phyloP scores from a whole-genome alignment of 2,113 vertebrate species.

The Cavia porcellus region DNA sequence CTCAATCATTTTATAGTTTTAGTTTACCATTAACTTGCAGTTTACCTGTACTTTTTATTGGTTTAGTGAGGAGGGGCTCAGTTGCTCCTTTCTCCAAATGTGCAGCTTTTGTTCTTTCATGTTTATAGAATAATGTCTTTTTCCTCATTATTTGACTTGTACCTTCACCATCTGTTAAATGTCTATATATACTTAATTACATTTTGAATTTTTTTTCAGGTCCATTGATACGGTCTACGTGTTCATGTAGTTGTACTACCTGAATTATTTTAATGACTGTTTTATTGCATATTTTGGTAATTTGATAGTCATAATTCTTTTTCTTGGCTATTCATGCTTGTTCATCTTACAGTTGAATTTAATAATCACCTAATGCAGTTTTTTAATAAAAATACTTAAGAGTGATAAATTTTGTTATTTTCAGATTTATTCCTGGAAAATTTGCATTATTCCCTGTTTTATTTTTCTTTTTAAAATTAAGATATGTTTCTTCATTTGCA shows the following conservation, averaged over 20 bases:
- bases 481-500: background rate
- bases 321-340: background rate
- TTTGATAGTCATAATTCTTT: background rate
- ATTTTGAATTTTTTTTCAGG: background rate
- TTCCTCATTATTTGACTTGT: background rate
- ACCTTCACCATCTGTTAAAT: background rate
- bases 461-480: conserved; percentile 10
- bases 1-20: background rate
- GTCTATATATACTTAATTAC: background rate
- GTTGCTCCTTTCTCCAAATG: background rate
- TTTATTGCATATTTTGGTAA: background rate
- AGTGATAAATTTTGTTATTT: conserved; percentile 25
- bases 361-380: background rate
- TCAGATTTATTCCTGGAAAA: conserved; percentile 12
- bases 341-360: conserved; percentile 38
- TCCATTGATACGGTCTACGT: background rate
- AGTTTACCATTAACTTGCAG: background rate
- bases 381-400: background rate
- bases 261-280: background rate
- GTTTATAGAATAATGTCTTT: background rate
- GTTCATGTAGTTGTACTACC: background rate
- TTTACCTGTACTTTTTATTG: background rate
- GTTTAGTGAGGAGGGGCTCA: background rate
- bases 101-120: background rate
- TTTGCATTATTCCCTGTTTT: background rate